Evolutionary conservation across 53 echinoderm and acorn worm genomes (phyloP).

Genomic region (Mesocentrotus franciscanus): DNA sequence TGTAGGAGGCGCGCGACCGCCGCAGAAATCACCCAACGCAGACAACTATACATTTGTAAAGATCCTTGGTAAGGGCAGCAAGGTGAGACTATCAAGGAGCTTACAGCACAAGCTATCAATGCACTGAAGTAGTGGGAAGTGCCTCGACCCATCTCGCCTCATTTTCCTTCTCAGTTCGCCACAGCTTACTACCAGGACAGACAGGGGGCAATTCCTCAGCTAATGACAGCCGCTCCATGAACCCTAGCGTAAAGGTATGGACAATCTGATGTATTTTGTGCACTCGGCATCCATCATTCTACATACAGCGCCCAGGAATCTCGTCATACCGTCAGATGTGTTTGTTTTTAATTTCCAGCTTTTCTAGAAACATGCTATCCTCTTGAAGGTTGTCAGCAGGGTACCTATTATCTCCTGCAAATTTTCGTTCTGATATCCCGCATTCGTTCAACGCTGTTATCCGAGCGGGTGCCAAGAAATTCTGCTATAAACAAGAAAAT

Average conservation of each 20-base stretch:
- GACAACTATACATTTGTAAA: too few species aligned
- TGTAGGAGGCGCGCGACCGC: neutral
- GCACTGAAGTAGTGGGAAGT: neutral
- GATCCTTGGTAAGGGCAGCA: too few species aligned
- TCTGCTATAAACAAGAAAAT: neutral
- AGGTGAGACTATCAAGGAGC: too few species aligned
- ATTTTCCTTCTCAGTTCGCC: neutral
- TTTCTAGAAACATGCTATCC: neutral
- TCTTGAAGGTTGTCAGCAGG: neutral
- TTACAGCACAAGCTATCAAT: neutral
- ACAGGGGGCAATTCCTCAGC: neutral
- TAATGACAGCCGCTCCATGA: neutral
- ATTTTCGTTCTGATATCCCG: neutral
- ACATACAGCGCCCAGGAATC: neutral
- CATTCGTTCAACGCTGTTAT: neutral
- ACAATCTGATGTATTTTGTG: neutral
- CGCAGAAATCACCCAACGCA: neutral
- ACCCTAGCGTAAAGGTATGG: neutral
- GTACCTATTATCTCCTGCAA: conserved; percentile 7
- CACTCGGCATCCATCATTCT: neutral
- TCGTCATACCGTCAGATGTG: neutral
- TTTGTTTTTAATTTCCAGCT: neutral
- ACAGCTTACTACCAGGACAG: neutral
- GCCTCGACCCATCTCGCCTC: neutral
- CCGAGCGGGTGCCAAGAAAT: neutral